Conservation (phyloP, 1,140 invertebrate species). For the Lepidurus apus region DNA sequence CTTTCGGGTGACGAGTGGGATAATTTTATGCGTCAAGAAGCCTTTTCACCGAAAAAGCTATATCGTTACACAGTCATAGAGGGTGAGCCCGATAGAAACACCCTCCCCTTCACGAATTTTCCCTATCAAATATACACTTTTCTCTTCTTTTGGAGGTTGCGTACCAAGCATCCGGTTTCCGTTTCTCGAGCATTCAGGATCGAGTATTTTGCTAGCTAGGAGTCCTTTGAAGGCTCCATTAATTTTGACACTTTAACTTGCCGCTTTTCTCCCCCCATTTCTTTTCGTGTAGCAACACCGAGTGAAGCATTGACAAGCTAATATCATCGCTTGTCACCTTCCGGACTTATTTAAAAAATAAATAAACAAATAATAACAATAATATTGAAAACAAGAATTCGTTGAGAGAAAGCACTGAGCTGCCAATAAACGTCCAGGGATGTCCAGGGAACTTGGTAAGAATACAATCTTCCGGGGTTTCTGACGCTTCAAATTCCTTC, state of each 20-base stretch:
- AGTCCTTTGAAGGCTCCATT: slow-evolving; percentile 15
- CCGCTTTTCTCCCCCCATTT: background rate
- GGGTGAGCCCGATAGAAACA: background rate
- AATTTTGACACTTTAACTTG: background rate
- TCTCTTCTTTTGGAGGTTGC: background rate
- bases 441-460: background rate
- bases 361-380: too few relatives aligned
- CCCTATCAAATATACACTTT: background rate
- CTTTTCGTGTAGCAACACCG: too few relatives aligned
- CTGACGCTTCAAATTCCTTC: too few relatives aligned
- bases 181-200: slow-evolving; percentile 1
- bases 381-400: background rate
- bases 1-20: background rate
- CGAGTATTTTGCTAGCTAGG: background rate
- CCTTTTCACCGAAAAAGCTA: slow-evolving; percentile 2
- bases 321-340: too few relatives aligned
- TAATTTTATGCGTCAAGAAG: slow-evolving; percentile 9
- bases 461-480: background rate
- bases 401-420: background rate
- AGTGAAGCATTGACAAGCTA: too few relatives aligned
- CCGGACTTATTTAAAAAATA: too few relatives aligned
- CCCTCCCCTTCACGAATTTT: background rate
- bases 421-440: background rate
- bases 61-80: background rate
- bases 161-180: slow-evolving; percentile 1